Evolutionary conservation across 2,888 invertebrate genomes (phyloP).

Genomic region (Lasius platythorax): DNA sequence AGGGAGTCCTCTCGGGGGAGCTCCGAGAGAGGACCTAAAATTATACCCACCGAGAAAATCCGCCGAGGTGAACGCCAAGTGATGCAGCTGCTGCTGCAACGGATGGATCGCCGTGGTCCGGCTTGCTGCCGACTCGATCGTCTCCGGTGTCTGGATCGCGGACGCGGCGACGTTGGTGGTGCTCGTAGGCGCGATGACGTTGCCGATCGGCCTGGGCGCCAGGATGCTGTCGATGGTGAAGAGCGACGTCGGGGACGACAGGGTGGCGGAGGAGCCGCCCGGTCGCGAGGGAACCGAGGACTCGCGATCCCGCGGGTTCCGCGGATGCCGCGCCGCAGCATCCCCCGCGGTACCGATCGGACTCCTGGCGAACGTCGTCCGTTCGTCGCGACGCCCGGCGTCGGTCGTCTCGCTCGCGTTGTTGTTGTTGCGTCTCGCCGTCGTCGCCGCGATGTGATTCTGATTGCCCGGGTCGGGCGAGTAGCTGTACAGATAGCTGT

Average conservation of each 20-base stretch:
- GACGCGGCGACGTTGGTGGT: slow-evolving; percentile 70
- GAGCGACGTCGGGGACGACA: slow-evolving; percentile 88
- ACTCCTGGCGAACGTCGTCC: slow-evolving; percentile 74
- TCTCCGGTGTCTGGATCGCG: slow-evolving; percentile 71
- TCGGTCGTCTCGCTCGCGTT: slow-evolving; percentile 13
- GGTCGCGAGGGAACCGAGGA: slow-evolving; percentile 78
- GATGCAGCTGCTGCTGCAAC: slow-evolving; percentile 84
- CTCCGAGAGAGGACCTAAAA: not conserved
- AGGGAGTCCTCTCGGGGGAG: not conserved
- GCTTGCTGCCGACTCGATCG: slow-evolving; percentile 70
- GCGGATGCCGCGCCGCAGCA: slow-evolving; percentile 72
- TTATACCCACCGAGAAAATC: slow-evolving; percentile 92
- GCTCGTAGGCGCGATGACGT: slow-evolving; percentile 84
- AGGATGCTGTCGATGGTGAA: slow-evolving; percentile 96
- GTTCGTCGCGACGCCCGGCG: slow-evolving; percentile 62
- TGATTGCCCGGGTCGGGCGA: slow-evolving; percentile 75
- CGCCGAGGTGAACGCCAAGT: slow-evolving; percentile 87
- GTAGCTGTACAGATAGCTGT: slow-evolving; percentile 79
- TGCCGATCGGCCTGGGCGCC: slow-evolving; percentile 89
- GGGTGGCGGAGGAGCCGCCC: slow-evolving; percentile 79
- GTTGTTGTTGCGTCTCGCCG: slow-evolving; percentile 51
- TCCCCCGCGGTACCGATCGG: slow-evolving; percentile 75
- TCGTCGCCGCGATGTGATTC: slow-evolving; percentile 56
- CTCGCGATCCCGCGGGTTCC: slow-evolving; percentile 75
- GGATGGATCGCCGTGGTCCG: slow-evolving; percentile 80